Evolutionary conservation across 2,113 vertebrate genomes (phyloP), one percentile per base, ranked within the genome.

Genomic region (Opisthocomus hoazin): DNA sequence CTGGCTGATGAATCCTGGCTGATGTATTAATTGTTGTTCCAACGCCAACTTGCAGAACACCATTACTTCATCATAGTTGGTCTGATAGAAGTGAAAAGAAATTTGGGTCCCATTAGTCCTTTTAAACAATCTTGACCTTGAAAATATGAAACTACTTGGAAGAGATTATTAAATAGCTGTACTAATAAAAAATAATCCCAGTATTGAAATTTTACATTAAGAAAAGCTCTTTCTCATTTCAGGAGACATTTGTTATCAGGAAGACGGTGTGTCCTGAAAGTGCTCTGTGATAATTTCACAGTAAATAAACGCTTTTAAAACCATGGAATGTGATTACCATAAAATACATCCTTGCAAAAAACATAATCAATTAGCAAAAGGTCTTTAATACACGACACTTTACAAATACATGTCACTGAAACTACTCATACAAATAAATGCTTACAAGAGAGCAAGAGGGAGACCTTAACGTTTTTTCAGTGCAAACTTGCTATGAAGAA

Each of bases 261-360:
- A 91, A 84, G 77, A 57, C 26, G 29, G 27, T 4, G 34, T 75
- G 21, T 81, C 46, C 54, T 77, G 60, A 68, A 92, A 84, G n/a
- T 37, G 63, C 14, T 68, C 15, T 73, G 64, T 34, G 50, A 68
- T 8, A 64, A 61, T 65, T 91, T 68, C 73, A 69, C 53, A 61
- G 83, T 82, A 93, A 95, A 96, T 70, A 95, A 84, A 94, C 82
- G 86, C 39, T 95, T 95, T 76, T 64, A 91, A 89, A 95, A 37
- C 15, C 37, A 56, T 66, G 51, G 77, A 86, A 87, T 66, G 53
- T 79, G 32, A 77, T 71, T 69, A 93, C 17, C 30, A 69, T 65
- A 81, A 88, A 92, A 91, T 23, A 70, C 6, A 80, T 51, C 34
- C 51, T 48, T 76, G 51, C 16, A 91, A 95, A 94, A 71, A 80